Evolutionary conservation across 2,797 vertebrate genomes (phyloP), one percentile per base, ranked within the genome.

Genomic region (Rhyacichthys aspro): DNA sequence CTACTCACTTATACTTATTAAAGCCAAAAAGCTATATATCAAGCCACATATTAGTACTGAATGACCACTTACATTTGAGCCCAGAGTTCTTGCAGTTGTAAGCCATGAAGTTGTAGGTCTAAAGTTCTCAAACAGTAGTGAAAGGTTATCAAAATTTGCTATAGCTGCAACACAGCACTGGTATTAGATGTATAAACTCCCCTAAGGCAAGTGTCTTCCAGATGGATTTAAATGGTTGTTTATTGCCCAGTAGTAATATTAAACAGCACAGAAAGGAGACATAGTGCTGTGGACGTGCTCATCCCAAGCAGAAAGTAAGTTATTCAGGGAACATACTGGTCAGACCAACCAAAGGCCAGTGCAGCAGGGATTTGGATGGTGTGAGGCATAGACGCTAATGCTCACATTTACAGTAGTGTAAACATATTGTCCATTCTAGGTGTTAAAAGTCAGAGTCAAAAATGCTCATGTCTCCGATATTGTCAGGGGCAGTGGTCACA

Each of bases 21-120:
- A 86, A 86, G 79, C 83, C 76, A 72, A 70, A 72, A 69, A 77
- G 79, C 78, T 50, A 72, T 89, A 87, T 79, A 88, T 91, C 86
- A 89, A 33, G 8, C 45, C 46, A 52, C 61, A 55, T 87, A 87
- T 88, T 88, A 78, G 58, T 62, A 75, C 69, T 59, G 77, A 86
- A 79, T 72, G 76, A 60, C 74, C 75, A 67, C 74, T 81, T 72
- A 34, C 63, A 41, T 57, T 75, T 82, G 65, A 81, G 72, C 71
- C 70, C 32, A 36, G 63, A 67, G 64, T 67, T 78, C 46, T 64
- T 63, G 59, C 60, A 54, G 70, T 63, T 84, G 65, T 59, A 74
- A 77, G 61, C 58, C 46, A 23, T 59, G 63, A 70, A 77, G 73
- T 76, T 61, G 46, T 17, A 62, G 78, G 38, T 17, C 43, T 42